phyloP scores from a whole-genome alignment of 1,140 invertebrate genomes.

The Pachypeltis micranthus region DNA sequence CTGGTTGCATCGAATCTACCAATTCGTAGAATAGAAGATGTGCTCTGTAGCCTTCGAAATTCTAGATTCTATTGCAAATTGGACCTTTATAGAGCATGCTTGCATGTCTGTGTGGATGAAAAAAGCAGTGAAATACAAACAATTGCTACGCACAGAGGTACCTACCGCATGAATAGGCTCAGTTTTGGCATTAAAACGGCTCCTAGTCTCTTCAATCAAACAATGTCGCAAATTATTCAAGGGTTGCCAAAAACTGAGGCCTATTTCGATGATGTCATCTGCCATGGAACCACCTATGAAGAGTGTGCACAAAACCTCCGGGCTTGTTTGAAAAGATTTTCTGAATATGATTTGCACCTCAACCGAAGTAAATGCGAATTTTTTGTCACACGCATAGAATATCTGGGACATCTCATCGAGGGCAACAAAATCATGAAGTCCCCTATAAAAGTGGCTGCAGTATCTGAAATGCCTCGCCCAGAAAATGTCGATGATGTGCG shows the following conservation, averaged over 20 bases:
- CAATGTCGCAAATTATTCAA: neutral
- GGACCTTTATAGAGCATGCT: constrained; percentile 19
- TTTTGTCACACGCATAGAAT: neutral
- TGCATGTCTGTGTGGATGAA: constrained; percentile 38
- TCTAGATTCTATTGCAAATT: constrained; percentile 1
- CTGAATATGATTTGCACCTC: neutral
- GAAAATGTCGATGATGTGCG: neutral
- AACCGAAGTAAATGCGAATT: neutral
- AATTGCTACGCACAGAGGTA: constrained; percentile 29
- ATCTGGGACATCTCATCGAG: neutral
- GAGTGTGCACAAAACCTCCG: neutral
- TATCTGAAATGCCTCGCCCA: neutral
- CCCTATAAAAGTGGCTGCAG: neutral
- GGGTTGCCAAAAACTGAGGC: neutral
- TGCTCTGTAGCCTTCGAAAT: neutral
- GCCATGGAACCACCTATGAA: neutral
- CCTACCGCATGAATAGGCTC: constrained; percentile 33
- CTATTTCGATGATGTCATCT: constrained; percentile 6
- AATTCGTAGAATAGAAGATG: constrained; percentile 1
- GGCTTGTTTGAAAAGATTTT: neutral
- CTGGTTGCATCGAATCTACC: neutral
- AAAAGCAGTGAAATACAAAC: constrained; percentile 32
- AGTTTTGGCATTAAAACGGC: constrained; percentile 38
- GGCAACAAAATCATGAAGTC: neutral
- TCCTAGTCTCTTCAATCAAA: constrained; percentile 24